Base-by-base conservation (phyloP, 2,888 invertebrate genomes). In the Crepidodera aurea region DNA sequence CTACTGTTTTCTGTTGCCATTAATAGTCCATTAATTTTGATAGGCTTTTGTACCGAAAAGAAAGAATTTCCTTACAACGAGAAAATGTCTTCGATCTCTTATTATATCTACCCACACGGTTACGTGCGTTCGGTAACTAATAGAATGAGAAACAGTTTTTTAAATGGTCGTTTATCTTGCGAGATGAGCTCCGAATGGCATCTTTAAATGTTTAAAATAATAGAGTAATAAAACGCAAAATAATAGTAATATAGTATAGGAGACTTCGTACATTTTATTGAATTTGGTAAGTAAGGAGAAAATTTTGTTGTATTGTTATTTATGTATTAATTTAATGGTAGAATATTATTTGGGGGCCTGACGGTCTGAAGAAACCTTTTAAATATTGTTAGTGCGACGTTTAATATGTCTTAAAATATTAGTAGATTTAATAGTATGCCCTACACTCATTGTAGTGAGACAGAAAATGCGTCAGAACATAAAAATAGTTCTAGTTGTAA, bases 31-130 rank as follows among this genome's bases (percentile, higher is more conserved):
- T 57, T 57, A 57, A 57, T 57, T 57, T 50, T 57, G 48, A 57
- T 48, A 46, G 39, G 22, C 57, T 48, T 57, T 57, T 57, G 57
- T 57, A 57, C 29, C 16, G 29, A 44, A 44, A 27, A 54, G 53
- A 12, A 46, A 25, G 48, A 48, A 48, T 48, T 48, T 19, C 48
- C 48, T 13, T 48, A 27, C 42, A 10, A 1, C 13, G 42, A 5
- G 42, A 42, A 42, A 42, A 42, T 42, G n/a, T n/a, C 27, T 15
- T 48, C 29, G 27, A 19, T 19, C 10, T 42, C 16, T 39, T 39
- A 39, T 12, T 39, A 1, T n/a, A n/a, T 16, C 44, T 48, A 16
- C 48, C 48, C 48, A 48, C 48, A 29, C 22, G n/a, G 10, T 10
- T 32, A 7, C 6, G 42, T 19, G 39, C 42, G 15, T 19, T 42